Percentiles rank a stretch among this genome's conserved stretches.
These are phyloP conservation scores for Drosophila meridiana DNA, from an alignment of 2,888 invertebrate species.

Conservation along the genomic window DNA sequence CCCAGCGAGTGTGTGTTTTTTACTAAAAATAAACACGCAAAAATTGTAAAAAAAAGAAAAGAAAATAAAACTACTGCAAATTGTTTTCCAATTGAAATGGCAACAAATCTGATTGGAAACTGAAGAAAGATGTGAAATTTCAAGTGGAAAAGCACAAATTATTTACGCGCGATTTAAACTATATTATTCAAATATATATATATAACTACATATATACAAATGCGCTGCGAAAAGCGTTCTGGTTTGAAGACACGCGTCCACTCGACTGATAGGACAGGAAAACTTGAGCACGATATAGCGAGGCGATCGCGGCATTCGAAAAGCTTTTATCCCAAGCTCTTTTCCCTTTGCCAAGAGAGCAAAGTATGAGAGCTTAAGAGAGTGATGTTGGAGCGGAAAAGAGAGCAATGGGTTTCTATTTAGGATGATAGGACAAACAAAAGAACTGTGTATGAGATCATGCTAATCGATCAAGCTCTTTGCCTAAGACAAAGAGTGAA, in stretches of 20 bases:
- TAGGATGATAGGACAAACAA: neutral
- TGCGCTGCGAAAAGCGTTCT: slow-evolving; percentile 41
- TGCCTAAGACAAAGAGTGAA: neutral
- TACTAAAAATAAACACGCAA: slow-evolving; percentile 52
- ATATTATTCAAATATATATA: neutral
- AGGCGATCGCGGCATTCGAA: slow-evolving; percentile 23
- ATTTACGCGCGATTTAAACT: slow-evolving; percentile 46
- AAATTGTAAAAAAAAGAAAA: slow-evolving; percentile 27
- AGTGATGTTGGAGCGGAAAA: neutral
- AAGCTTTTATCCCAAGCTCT: slow-evolving; percentile 60
- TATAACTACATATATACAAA: slow-evolving; percentile 15
- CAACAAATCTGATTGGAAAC: slow-evolving; percentile 46
- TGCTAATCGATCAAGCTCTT: neutral
- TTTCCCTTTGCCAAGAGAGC: slow-evolving; percentile 31
- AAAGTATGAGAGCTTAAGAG: slow-evolving; percentile 46
- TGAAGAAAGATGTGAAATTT: slow-evolving; percentile 31
- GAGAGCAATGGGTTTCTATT: neutral
- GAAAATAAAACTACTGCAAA: neutral
- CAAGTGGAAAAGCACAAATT: slow-evolving; percentile 32
- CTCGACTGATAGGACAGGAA: slow-evolving; percentile 66
- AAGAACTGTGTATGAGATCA: neutral
- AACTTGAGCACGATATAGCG: slow-evolving; percentile 50
- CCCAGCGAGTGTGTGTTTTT: slow-evolving; percentile 7
- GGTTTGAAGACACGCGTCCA: slow-evolving; percentile 51
- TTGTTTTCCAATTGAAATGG: slow-evolving; percentile 51